phyloP scores from a whole-genome alignment of 2,888 invertebrate genomes.

The Bellardia bayeri region DNA sequence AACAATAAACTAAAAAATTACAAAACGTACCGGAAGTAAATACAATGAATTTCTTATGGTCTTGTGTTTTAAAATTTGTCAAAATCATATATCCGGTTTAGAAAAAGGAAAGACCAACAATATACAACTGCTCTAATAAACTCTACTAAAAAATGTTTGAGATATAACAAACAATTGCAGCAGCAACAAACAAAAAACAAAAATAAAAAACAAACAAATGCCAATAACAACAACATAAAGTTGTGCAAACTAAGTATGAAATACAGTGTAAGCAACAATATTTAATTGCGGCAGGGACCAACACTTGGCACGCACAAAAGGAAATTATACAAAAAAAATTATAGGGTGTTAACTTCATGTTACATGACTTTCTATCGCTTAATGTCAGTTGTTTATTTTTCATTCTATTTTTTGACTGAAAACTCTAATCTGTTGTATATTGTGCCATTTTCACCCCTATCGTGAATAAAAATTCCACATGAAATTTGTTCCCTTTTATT shows the following conservation, averaged over 20 bases:
- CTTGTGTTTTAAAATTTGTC: slow-evolving; percentile 36
- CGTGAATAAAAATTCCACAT: too few species aligned
- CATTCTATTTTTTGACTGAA: too few species aligned
- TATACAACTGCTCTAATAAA: slow-evolving; percentile 41
- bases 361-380: too few species aligned
- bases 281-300: background rate
- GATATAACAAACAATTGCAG: slow-evolving; percentile 7
- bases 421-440: too few species aligned
- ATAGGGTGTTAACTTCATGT: too few species aligned
- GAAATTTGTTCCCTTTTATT: too few species aligned
- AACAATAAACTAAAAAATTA: slow-evolving; percentile 1
- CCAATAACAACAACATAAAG: slow-evolving; percentile 26
- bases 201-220: slow-evolving; percentile 10
- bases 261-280: slow-evolving; percentile 10
- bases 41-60: slow-evolving; percentile 32
- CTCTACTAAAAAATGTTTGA: background rate
- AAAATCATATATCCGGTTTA: slow-evolving; percentile 33
- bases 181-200: background rate
- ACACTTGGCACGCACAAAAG: background rate
- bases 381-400: too few species aligned
- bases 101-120: slow-evolving; percentile 41
- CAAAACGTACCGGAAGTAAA: slow-evolving; percentile 29
- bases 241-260: slow-evolving; percentile 49
- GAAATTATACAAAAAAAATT: too few species aligned
- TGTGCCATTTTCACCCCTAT: too few species aligned